Base-by-base conservation (phyloP, 2,113 vertebrate genomes). In the Plectropomus leopardus region DNA sequence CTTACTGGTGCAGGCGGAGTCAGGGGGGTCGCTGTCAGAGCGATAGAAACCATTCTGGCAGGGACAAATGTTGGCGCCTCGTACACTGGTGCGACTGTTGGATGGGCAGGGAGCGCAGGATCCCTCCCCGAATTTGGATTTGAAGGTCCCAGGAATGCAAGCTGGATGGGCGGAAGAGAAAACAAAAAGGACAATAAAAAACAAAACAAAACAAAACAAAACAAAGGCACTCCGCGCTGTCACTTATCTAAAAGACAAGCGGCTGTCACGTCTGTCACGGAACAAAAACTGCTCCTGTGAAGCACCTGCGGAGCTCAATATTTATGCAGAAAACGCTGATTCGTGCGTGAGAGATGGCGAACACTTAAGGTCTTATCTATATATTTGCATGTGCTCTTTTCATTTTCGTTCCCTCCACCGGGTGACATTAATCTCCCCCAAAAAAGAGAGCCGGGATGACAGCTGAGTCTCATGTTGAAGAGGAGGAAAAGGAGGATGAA, bases 1-100 rank as follows among this genome's bases (percentile, higher is more conserved):
- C 98, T 98, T 94, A 99, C 98, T 97, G 92, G 97, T 99, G 92
- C 98, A 99, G 91, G 96, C 92, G 0, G 95, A 96, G 91, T 99
- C 97, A 0, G 98, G 95, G 0, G 96, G 86, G 90, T 99, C 98
- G 0, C 94, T 96, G 90, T 99, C 98, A 3, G 98, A 96, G 0
- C 98, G 96, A 92, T 97, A 97, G 94, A 96, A 99, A 61, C 97
- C 95, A 0, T 65, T 97, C 54, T 96, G 96, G 93, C 98, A 99
- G 0, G 95, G 94, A 89, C 98, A 99, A 72, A 98, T 92, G 5
- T 78, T 96, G 61, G 97, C 96, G 1, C 97, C 97, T n/a, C 94
- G 92, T 0, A 96, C 95, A 60, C 93, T 95, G 73, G 97, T 96
- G 28, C 96, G 96, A 93, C 98, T 99, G 73, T 98, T 97, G 66